phyloP scores from a whole-genome alignment of 2,797 vertebrate genomes.

The Sciurus carolinensis region DNA sequence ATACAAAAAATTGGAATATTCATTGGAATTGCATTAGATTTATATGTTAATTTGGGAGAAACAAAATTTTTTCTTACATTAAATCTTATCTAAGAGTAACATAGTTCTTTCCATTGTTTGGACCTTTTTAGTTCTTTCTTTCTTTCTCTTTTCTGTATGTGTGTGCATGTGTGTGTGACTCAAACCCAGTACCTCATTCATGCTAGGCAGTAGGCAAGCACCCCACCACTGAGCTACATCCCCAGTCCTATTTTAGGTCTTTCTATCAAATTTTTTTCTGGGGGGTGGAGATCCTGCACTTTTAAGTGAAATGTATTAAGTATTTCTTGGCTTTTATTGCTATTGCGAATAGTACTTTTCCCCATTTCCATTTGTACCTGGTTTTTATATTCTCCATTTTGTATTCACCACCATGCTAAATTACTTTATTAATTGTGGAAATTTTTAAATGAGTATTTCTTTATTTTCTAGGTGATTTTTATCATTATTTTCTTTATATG shows the following conservation, averaged over 20 bases:
- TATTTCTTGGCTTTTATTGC: conserved; percentile 35
- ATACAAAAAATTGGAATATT: neutral
- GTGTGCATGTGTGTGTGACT: neutral
- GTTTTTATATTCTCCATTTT: conserved; percentile 24
- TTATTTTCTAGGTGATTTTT: conserved; percentile 20
- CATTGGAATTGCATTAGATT: conserved; percentile 6
- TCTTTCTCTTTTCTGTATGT: neutral
- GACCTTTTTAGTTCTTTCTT: neutral
- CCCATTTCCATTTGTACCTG: neutral
- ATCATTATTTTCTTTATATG: neutral
- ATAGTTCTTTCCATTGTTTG: conserved; percentile 17
- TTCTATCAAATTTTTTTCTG: neutral
- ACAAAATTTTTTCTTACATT: conserved; percentile 1
- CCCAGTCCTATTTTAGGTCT: neutral
- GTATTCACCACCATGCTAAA: neutral
- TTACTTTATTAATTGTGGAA: conserved; percentile 9
- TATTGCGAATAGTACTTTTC: neutral
- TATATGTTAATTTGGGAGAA: conserved; percentile 13
- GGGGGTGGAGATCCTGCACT: neutral
- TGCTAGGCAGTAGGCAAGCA: neutral
- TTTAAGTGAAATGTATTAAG: neutral
- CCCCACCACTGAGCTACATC: neutral
- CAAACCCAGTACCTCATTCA: neutral
- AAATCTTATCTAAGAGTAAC: neutral
- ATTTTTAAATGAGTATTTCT: neutral